phyloP scores from a whole-genome alignment of 2,113 vertebrate genomes.

The Tachuris rubrigastra region DNA sequence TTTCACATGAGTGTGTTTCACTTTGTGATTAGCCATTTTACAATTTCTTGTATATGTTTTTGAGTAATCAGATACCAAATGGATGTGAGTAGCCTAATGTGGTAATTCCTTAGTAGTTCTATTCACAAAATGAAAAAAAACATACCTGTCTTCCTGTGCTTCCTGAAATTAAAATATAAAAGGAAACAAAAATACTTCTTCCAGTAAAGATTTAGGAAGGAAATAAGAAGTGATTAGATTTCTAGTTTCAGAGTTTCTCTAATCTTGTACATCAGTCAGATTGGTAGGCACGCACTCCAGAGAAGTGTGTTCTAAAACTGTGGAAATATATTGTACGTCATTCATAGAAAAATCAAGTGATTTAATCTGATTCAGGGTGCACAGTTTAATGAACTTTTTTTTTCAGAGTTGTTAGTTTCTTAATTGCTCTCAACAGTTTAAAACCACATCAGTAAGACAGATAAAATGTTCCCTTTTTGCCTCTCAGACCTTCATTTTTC shows the following conservation, averaged over 20 bases:
- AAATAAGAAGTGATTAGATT: neutral
- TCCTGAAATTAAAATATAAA: neutral
- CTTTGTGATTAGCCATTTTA: neutral
- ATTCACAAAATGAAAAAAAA: neutral
- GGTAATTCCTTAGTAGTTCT: neutral
- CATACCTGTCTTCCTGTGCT: neutral
- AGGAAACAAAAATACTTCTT: neutral
- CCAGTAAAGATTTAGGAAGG: neutral
- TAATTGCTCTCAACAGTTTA: neutral
- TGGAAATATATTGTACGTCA: neutral
- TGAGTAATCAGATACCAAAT: neutral
- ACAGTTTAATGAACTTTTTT: neutral
- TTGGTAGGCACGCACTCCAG: neutral
- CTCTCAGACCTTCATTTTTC: neutral
- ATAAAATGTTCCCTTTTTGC: neutral
- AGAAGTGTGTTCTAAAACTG: neutral
- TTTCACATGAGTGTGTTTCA: neutral
- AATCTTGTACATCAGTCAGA: neutral
- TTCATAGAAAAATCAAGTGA: neutral
- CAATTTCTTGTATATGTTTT: neutral
- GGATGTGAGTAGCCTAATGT: neutral
- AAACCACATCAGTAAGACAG: neutral
- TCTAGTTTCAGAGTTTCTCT: neutral
- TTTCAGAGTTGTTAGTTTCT: neutral
- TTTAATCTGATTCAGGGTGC: neutral